phyloP scores from a whole-genome alignment of 2,113 vertebrate genomes.

The Vidua chalybeata region DNA sequence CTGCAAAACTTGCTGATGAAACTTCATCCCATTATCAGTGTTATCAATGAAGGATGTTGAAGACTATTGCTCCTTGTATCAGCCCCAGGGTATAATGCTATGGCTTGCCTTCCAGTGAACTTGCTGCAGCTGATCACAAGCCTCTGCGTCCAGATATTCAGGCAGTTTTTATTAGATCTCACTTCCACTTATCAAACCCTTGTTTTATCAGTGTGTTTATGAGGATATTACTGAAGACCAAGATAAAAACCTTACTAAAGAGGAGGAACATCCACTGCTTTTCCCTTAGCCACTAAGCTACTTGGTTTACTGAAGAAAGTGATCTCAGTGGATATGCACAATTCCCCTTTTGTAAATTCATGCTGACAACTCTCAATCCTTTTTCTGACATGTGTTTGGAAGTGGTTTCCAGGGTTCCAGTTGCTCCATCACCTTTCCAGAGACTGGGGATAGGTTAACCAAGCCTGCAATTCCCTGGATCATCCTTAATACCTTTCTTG shows the following conservation, averaged over 20 bases:
- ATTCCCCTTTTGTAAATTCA: background rate
- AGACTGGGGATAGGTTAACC: background rate
- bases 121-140: background rate
- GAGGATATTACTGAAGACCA: background rate
- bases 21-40: background rate
- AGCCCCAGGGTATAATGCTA: background rate
- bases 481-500: background rate
- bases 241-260: background rate
- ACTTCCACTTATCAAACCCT: background rate
- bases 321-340: background rate
- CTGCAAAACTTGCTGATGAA: background rate
- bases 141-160: background rate
- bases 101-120: background rate
- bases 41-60: background rate
- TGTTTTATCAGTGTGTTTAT: background rate
- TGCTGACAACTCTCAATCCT: background rate
- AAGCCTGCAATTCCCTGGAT: background rate
- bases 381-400: background rate
- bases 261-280: background rate
- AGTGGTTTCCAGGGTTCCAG: background rate
- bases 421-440: background rate
- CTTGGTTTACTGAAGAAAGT: background rate
- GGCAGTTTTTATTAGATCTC: background rate
- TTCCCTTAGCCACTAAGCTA: background rate
- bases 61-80: background rate